Percentiles rank a stretch among this genome's conserved stretches.
Evolutionary conservation across 1,140 invertebrate species (phyloP).

Genomic region (Muscidifurax raptorellus): DNA sequence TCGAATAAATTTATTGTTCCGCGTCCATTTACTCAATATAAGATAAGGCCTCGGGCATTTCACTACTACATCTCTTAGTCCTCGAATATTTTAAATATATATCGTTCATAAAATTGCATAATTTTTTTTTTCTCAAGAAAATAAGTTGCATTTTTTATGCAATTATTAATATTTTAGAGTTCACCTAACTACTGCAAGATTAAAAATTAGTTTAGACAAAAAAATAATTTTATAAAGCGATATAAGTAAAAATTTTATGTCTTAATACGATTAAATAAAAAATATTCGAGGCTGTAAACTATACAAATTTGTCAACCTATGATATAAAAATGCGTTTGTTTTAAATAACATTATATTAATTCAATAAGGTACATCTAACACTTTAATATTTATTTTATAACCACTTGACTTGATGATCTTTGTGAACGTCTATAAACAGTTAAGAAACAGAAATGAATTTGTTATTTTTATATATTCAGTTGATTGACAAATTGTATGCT

Average conservation of each 20-base stretch:
- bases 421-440: conserved; percentile 18
- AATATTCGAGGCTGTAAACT: conserved; percentile 69
- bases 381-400: conserved; percentile 58
- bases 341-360: conserved; percentile 68
- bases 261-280: conserved; percentile 51
- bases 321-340: conserved; percentile 68
- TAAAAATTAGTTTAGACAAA: conserved; percentile 9
- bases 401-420: conserved; percentile 37
- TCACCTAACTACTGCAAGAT: background rate
- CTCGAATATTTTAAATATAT: conserved; percentile 64
- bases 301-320: conserved; percentile 67
- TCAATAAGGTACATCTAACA: conserved; percentile 62
- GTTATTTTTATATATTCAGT: conserved; percentile 30
- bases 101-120: conserved; percentile 25
- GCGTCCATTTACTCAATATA: conserved; percentile 66
- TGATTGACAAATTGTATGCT: conserved; percentile 49
- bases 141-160: background rate
- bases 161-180: conserved; percentile 20
- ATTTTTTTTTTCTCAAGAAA: conserved; percentile 11
- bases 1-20: conserved; percentile 64
- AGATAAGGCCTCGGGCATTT: conserved; percentile 73
- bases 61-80: conserved; percentile 67
- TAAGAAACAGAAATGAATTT: conserved; percentile 21
- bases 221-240: conserved; percentile 15
- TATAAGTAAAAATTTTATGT: conserved; percentile 44